A percentile compares a stretch with the other conserved stretches of the same genome.
Conservation (phyloP, 2,113 vertebrate species). For the Prietella phreatophila region DNA sequence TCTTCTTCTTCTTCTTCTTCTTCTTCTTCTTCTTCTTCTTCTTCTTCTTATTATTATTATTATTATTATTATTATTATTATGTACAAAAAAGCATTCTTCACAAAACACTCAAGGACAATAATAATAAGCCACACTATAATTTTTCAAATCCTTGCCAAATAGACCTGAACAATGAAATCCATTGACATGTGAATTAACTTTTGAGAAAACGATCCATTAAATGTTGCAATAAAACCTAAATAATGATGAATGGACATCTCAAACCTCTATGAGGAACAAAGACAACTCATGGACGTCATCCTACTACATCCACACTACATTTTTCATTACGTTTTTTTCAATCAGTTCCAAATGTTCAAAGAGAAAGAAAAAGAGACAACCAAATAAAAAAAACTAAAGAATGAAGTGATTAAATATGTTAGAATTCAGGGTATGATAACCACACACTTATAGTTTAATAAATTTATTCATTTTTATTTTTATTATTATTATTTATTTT, state of each 20-base stretch:
- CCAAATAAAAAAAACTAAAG: background rate
- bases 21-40: too few species aligned
- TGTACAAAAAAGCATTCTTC: background rate
- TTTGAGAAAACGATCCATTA: background rate
- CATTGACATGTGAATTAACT: background rate
- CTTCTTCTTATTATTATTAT: too few species aligned
- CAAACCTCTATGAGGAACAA: background rate
- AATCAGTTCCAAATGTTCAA: background rate
- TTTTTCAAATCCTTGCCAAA: background rate
- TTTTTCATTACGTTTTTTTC: background rate
- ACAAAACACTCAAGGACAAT: background rate
- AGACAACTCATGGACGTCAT: background rate
- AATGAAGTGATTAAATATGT: background rate
- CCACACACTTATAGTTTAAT: background rate
- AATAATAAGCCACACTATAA: background rate
- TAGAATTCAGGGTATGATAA: background rate
- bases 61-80: background rate
- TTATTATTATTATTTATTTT: too few species aligned
- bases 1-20: too few species aligned
- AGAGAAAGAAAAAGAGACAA: background rate
- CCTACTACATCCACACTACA: background rate
- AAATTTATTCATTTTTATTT: too few species aligned
- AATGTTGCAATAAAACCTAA: background rate
- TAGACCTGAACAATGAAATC: background rate
- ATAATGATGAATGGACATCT: background rate